Evolutionary conservation across 2,113 vertebrate species (phyloP), one percentile per base, ranked within the genome.

Genomic region (Nothocercus julius): DNA sequence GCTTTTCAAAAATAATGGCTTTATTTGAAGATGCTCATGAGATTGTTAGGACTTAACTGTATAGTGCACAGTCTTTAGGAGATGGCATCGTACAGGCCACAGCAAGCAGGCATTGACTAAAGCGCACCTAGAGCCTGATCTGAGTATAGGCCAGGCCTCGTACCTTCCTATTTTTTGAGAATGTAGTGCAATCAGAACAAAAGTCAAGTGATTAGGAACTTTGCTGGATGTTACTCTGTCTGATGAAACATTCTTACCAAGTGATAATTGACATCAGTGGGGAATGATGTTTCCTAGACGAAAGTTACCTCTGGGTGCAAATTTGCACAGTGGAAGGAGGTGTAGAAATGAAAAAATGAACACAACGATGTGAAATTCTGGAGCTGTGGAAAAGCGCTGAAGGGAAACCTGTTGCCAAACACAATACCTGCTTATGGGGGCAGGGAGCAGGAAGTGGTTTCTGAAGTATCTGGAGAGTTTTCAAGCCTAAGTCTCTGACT

Each of bases 181-280:
- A 56, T 4, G 16, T 2, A 1, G 28, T 32, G 72, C 79, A 42
- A 86, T 88, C 83, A 84, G 80, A 88, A 49, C 85, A 72, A 13
- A 81, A 87, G 80, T 12, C 63, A 17, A 84, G 53, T 14, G 69
- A 64, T 79, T 3, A 73, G 82, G 70, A 89, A 70, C 75, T 80
- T 79, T 82, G 89, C 84, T 82, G 92, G 66, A 58, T 93, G 59
- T 87, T 87, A 30, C 76, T 89, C 79, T 93, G 59, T 76, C 78
- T 64, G 83, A 84, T 85, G 74, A 82, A 92, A 84, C 34, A 3
- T 89, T 89, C 89, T 85, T 91, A 21, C 77, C 49, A 32, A 92
- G 94, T 53, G 92, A 68, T 96, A 96, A 95, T 96, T 96, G 92
- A 78, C 87, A 16, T 11, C 89, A 49, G 95, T 59, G 4, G 87